phyloP scores from a whole-genome alignment of 2,113 vertebrate species.

The Crocuta crocuta region DNA sequence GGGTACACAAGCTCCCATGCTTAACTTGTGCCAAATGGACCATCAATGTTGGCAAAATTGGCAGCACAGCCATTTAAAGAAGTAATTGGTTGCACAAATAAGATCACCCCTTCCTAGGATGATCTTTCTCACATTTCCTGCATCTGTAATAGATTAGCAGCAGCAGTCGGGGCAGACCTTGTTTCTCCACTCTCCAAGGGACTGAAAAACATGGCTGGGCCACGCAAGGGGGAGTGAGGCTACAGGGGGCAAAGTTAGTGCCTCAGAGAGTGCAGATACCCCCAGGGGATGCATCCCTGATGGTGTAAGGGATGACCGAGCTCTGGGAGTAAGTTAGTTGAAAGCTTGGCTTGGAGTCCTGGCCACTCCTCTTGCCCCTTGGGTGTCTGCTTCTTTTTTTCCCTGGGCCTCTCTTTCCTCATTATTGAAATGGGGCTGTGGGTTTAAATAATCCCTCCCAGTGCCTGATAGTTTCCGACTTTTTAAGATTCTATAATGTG shows the following conservation, averaged over 20 bases:
- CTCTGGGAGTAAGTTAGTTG: neutral
- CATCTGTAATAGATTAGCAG: neutral
- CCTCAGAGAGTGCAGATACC: neutral
- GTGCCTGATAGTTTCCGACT: neutral
- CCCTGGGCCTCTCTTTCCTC: neutral
- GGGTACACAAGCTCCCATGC: slow-evolving; percentile 29
- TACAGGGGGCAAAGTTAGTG: neutral
- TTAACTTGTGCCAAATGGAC: slow-evolving; percentile 73
- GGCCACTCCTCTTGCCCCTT: neutral
- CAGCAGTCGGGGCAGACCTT: rapidly evolving
- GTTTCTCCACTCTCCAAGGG: neutral
- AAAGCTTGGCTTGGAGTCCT: neutral
- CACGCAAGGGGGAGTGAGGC: neutral
- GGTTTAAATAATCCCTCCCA: neutral
- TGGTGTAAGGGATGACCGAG: neutral
- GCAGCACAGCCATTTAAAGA: slow-evolving; percentile 80
- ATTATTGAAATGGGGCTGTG: neutral
- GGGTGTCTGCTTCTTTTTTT: neutral
- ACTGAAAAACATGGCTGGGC: neutral
- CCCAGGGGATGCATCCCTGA: neutral
- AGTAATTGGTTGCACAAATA: slow-evolving; percentile 78
- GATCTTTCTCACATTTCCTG: slow-evolving; percentile 74
- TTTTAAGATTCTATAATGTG: slow-evolving; percentile 34
- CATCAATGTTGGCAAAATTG: slow-evolving; percentile 74
- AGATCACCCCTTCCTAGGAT: slow-evolving; percentile 74